Conservation (phyloP, 2,797 vertebrate species). For the Salarias fasciatus region DNA sequence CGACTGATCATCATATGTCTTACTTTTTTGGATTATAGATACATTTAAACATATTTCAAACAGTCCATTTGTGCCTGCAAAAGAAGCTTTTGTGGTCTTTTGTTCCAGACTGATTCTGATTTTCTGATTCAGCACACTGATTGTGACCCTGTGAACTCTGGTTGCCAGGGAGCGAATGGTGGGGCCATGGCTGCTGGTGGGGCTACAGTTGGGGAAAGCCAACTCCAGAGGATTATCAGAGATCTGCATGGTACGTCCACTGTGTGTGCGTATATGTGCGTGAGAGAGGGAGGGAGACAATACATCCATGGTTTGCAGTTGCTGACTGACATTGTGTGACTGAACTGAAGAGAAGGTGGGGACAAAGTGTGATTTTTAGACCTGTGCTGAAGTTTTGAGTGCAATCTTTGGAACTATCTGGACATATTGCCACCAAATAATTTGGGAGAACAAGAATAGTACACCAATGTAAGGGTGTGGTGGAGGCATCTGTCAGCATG, state of each 20-base stretch:
- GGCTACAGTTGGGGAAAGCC: conserved; percentile 84
- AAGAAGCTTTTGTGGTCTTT: conserved; percentile 44
- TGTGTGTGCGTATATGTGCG: conserved; percentile 28
- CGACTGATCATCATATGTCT: too few species aligned
- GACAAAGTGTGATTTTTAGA: conserved; percentile 20
- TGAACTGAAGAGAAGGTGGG: conserved; percentile 27
- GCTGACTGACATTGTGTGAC: conserved; percentile 40
- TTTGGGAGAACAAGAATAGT: conserved; percentile 30
- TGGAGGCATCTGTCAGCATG: conserved; percentile 58
- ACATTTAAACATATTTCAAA: too few species aligned
- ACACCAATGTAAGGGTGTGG: conserved; percentile 44
- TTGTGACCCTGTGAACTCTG: conserved; percentile 75
- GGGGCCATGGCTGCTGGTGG: conserved; percentile 87
- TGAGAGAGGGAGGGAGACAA: conserved; percentile 12
- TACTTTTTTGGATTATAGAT: too few species aligned
- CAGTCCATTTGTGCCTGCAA: conserved; percentile 10
- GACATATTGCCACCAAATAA: conserved; percentile 5
- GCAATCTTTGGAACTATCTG: conserved; percentile 25
- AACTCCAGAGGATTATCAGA: conserved; percentile 94
- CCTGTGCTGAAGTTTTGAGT: background rate
- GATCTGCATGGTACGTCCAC: conserved; percentile 90
- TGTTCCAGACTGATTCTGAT: conserved; percentile 64
- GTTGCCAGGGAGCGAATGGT: conserved; percentile 66
- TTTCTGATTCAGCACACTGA: conserved; percentile 79
- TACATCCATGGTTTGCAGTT: conserved; percentile 19